phyloP scores from a whole-genome alignment of 2,113 vertebrate species.

The Pelecanus crispus region DNA sequence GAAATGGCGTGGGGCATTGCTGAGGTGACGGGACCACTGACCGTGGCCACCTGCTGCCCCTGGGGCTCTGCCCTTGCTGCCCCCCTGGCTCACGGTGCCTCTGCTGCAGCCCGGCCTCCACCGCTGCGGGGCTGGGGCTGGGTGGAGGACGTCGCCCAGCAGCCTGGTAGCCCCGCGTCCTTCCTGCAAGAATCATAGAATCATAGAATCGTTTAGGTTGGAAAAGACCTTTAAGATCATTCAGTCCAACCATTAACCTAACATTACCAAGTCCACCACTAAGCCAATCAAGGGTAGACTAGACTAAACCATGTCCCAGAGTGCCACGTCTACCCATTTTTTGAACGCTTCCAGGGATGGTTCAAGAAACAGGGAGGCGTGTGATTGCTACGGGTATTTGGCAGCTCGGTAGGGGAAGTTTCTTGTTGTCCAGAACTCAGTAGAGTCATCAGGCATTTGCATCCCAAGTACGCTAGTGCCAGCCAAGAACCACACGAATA shows the following conservation, averaged over 20 bases:
- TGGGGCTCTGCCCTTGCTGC: fast-evolving
- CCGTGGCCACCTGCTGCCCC: fast-evolving
- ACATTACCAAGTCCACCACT: too few relatives aligned
- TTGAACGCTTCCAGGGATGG: too few relatives aligned
- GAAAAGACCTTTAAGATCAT: too few relatives aligned
- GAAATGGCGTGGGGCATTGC: not conserved
- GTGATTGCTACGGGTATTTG: not conserved
- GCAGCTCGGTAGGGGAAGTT: not conserved
- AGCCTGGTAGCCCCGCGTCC: not conserved
- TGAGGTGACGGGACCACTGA: not conserved
- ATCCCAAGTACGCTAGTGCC: not conserved
- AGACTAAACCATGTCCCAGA: too few relatives aligned
- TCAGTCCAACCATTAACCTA: too few relatives aligned
- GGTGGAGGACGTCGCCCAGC: not conserved
- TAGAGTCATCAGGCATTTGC: not conserved
- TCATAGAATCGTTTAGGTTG: too few relatives aligned
- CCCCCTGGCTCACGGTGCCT: not conserved
- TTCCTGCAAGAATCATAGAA: not conserved
- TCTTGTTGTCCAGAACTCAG: not conserved
- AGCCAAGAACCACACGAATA: not conserved
- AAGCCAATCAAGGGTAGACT: too few relatives aligned
- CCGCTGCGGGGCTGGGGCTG: not conserved
- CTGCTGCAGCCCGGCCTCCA: not conserved
- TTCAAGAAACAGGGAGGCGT: fast-evolving
- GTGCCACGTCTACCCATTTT: too few relatives aligned